These are phyloP conservation scores for Epistrophe grossulariae DNA, from an alignment of 2,888 invertebrate genomes.

Conservation along the genomic window DNA sequence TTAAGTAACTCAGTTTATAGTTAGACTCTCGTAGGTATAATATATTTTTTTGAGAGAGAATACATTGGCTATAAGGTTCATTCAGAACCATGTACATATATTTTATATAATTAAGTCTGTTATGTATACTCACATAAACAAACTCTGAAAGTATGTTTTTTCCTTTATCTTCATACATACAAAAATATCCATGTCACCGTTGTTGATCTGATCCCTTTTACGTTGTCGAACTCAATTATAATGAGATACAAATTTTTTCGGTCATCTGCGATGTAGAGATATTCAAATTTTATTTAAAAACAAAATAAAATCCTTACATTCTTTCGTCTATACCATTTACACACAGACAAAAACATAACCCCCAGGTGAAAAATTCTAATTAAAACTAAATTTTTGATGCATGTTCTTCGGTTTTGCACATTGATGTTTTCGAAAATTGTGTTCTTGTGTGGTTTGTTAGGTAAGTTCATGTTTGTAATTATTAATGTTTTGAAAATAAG, in stretches of 20 bases:
- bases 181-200: conserved; percentile 62
- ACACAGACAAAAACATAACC: conserved; percentile 17
- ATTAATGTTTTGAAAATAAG: conserved; percentile 17
- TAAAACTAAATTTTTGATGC: conserved; percentile 51
- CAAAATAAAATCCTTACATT: conserved; percentile 43
- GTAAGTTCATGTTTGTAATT: conserved; percentile 35
- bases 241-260: conserved; percentile 71
- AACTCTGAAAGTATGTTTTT: neutral
- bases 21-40: conserved; percentile 9
- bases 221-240: conserved; percentile 40
- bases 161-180: conserved; percentile 2
- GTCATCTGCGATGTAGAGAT: conserved; percentile 47
- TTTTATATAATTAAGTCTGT: no score
- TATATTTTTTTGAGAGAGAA: conserved; percentile 25
- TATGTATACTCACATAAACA: neutral
- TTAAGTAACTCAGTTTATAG: conserved; percentile 41
- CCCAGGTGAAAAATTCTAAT: conserved; percentile 59
- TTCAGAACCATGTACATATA: neutral
- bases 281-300: conserved; percentile 28
- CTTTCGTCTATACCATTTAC: conserved; percentile 15
- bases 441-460: conserved; percentile 11
- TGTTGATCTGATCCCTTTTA: conserved; percentile 50
- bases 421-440: conserved; percentile 48
- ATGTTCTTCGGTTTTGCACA: conserved; percentile 60
- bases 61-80: neutral